These are phyloP conservation scores for Artemisiospiza belli DNA, from an alignment of 2,113 vertebrate species.

Conservation along the genomic window DNA sequence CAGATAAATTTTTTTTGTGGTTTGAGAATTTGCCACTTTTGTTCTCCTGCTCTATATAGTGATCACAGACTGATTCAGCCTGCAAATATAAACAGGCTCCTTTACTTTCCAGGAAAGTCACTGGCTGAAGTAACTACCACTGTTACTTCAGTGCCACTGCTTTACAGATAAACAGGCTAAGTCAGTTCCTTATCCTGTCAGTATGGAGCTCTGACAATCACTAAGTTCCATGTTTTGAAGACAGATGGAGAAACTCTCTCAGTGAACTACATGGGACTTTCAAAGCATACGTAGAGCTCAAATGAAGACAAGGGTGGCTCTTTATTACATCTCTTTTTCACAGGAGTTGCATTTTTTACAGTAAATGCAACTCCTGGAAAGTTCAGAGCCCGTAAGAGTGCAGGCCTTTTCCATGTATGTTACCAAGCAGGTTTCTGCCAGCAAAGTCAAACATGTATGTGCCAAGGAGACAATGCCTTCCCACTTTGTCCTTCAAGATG, in stretches of 20 bases:
- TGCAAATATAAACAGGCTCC: neutral
- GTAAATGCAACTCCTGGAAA: neutral
- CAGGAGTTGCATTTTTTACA: neutral
- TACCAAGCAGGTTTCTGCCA: neutral
- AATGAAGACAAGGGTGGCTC: neutral
- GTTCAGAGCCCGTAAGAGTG: accelerated
- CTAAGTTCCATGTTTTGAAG: neutral
- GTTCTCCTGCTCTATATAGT: neutral
- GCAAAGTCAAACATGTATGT: neutral
- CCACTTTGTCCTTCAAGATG: neutral
- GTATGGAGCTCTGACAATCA: neutral
- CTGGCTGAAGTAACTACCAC: neutral
- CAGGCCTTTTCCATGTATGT: neutral
- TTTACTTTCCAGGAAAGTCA: neutral
- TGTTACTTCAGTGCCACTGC: neutral
- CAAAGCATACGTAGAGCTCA: neutral
- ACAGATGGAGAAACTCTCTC: neutral
- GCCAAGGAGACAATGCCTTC: neutral
- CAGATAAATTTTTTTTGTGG: neutral
- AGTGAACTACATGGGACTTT: neutral
- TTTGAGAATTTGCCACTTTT: neutral
- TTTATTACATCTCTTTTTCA: neutral
- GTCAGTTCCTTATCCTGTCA: neutral
- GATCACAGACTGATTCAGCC: neutral
- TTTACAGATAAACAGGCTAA: neutral